Evolutionary conservation across 2,797 vertebrate genomes (phyloP).

Genomic region (Mus minutoides): DNA sequence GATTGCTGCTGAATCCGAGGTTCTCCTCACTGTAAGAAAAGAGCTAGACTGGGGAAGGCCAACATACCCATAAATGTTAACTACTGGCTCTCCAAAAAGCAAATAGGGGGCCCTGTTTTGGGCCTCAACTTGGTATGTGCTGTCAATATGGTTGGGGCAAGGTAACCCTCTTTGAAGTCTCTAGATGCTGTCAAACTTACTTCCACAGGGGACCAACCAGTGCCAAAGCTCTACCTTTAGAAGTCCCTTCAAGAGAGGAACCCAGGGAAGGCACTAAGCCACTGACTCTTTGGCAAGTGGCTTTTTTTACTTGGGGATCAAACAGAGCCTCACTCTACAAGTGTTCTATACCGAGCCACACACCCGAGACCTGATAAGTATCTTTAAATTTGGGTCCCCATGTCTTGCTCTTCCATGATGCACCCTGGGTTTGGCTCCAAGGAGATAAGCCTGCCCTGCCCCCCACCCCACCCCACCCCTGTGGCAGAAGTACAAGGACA

Average conservation of each 20-base stretch:
- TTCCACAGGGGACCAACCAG: background rate
- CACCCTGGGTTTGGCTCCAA: background rate
- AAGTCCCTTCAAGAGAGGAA: background rate
- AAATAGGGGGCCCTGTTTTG: background rate
- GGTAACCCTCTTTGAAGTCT: background rate
- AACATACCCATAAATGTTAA: background rate
- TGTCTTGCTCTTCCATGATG: background rate
- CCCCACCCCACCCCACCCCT: background rate
- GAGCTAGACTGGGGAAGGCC: background rate
- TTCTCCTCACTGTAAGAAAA: background rate
- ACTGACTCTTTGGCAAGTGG: background rate
- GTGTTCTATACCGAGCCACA: background rate
- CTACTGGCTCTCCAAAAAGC: background rate
- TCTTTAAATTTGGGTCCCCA: background rate
- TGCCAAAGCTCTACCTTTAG: background rate
- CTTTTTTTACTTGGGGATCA: background rate
- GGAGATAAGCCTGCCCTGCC: background rate
- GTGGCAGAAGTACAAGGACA: slow-evolving; percentile 57
- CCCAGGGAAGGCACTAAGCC: background rate
- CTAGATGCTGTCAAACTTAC: background rate
- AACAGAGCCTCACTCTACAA: background rate
- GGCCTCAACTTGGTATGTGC: background rate
- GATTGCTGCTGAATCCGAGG: background rate
- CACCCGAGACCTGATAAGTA: background rate
- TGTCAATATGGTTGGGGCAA: no score